A percentile compares a stretch with the other conserved stretches of the same genome.
These are phyloP conservation scores for Chloroceryle amazona DNA, from an alignment of 2,797 vertebrate species.

Conservation along the genomic window DNA sequence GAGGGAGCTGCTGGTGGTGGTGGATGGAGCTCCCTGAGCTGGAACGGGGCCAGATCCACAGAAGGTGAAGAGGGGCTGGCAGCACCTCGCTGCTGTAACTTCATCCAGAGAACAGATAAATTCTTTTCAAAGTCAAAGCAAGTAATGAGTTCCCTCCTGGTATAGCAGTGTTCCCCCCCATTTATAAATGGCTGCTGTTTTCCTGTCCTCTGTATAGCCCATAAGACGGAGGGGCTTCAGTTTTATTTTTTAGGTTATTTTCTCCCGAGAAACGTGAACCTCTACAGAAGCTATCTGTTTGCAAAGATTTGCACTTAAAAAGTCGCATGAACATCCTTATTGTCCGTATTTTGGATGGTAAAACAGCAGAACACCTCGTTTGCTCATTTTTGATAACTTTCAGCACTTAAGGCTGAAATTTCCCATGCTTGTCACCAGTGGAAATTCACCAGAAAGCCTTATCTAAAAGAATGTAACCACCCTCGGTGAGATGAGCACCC, in stretches of 20 bases:
- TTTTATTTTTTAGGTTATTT: neutral
- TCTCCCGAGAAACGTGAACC: neutral
- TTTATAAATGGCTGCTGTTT: conserved; percentile 20
- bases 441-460: neutral
- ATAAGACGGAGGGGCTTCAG: neutral
- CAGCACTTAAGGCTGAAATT: neutral
- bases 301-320: neutral
- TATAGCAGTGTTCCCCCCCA: neutral
- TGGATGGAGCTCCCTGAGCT: conserved; percentile 1
- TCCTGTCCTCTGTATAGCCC: neutral
- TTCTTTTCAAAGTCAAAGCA: conserved; percentile 58
- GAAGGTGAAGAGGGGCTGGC: neutral
- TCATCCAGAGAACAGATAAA: conserved; percentile 18
- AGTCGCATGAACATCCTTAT: neutral
- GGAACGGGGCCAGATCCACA: conserved; percentile 10
- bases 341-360: neutral
- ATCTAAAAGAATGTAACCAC: neutral
- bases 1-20: accelerated
- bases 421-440: neutral
- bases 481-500: neutral
- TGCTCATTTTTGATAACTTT: neutral
- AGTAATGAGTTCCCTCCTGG: conserved; percentile 2
- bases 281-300: neutral
- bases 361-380: neutral
- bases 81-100: conserved; percentile 4